Percentiles rank a stretch among this genome's conserved stretches.
Evolutionary conservation across 2,797 vertebrate species (phyloP).

Genomic region (Cynodonichthys magdalenae): DNA sequence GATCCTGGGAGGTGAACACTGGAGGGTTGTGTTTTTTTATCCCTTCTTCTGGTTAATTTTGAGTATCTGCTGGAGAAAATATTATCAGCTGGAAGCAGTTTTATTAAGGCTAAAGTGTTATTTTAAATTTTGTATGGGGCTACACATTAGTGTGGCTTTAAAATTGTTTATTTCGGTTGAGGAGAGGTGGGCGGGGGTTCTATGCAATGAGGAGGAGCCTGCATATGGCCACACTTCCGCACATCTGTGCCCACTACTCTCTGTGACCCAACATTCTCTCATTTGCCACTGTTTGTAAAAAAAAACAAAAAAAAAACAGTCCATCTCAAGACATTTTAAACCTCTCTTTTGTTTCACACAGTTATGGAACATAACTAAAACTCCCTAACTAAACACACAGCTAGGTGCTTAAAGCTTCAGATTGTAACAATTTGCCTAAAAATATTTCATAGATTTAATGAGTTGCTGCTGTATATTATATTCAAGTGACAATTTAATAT

Average conservation of each 20-base stretch:
- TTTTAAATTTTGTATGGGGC: background rate
- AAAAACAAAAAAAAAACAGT: conserved; percentile 16
- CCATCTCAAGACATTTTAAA: background rate
- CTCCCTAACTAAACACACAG: background rate
- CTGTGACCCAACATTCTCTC: conserved; percentile 13
- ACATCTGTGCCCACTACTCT: conserved; percentile 73
- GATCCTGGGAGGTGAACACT: conserved; percentile 14
- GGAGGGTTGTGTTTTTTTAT: background rate
- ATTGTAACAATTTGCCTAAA: background rate
- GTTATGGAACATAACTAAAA: no score
- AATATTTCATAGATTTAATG: no score
- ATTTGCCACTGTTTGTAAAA: background rate
- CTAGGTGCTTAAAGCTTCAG: background rate
- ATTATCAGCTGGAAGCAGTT: no score
- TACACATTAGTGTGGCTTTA: conserved; percentile 6
- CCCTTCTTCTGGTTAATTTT: background rate
- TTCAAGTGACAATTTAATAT: no score
- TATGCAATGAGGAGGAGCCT: conserved; percentile 56
- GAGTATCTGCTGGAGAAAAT: no score
- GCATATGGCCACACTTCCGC: conserved; percentile 61
- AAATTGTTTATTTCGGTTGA: conserved; percentile 28
- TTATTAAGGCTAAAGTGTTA: background rate
- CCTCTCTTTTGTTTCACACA: no score
- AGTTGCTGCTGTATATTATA: no score
- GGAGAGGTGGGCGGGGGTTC: conserved; percentile 16